A percentile compares a stretch with the other conserved stretches of the same genome.
These are phyloP conservation scores for Axea sp. DNA, from an alignment of 2,888 invertebrate genomes.

Conservation along the genomic window DNA sequence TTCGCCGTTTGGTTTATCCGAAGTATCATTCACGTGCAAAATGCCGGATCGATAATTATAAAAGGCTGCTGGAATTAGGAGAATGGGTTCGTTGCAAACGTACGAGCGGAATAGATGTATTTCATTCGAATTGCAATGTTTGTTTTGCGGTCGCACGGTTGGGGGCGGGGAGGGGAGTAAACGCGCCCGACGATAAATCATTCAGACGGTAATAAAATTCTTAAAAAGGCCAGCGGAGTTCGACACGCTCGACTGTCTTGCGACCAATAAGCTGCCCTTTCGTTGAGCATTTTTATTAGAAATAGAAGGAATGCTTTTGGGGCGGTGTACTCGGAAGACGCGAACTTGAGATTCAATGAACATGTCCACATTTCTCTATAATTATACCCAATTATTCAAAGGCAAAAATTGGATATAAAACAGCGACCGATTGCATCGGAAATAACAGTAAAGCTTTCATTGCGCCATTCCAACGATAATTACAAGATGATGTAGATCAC, in stretches of 20 bases:
- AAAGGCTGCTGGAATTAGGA: constrained; percentile 46
- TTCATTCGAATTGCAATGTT: constrained; percentile 54
- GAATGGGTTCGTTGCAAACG: constrained; percentile 35
- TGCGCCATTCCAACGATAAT: no score
- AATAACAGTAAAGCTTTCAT: no score
- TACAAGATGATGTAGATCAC: no score
- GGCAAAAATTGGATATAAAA: no score
- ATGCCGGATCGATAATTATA: constrained; percentile 54
- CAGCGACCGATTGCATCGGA: no score
- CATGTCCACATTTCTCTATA: no score
- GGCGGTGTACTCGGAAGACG: neutral
- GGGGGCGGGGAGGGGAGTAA: neutral
- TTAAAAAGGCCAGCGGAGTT: constrained; percentile 47
- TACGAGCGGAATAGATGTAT: constrained; percentile 41
- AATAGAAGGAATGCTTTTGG: constrained; percentile 14
- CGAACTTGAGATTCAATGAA: neutral
- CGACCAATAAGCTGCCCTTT: neutral
- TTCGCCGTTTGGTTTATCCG: constrained; percentile 33
- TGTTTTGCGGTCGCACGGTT: constrained; percentile 46
- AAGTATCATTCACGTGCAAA: constrained; percentile 38
- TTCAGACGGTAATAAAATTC: constrained; percentile 50
- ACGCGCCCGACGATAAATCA: constrained; percentile 51
- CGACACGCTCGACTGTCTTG: no score
- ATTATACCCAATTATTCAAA: no score
- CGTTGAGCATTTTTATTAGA: constrained; percentile 9